Conservation (phyloP, 2,113 vertebrate genomes). For the Climacteris rufus region DNA sequence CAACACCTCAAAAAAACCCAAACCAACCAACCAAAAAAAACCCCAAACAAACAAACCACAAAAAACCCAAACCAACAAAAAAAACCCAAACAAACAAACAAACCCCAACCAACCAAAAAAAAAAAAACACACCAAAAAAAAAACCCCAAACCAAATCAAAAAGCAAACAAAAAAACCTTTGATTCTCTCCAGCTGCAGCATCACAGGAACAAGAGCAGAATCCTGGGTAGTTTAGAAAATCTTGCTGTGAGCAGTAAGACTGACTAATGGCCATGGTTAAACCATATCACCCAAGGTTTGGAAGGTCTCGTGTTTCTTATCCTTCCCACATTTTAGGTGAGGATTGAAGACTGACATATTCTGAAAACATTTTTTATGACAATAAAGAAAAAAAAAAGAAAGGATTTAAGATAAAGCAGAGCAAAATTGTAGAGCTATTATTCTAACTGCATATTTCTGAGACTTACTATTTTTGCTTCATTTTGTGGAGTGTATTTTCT, state of each 20-base stretch:
- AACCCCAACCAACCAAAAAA: too few relatives aligned
- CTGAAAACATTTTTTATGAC: not conserved
- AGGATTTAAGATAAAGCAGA: not conserved
- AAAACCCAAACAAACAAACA: not conserved
- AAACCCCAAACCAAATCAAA: too few relatives aligned
- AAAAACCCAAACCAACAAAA: not conserved
- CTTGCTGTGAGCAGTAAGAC: not conserved
- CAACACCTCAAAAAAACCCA: not conserved
- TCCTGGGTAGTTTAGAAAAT: not conserved
- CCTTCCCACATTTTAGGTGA: not conserved
- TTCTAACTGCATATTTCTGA: not conserved
- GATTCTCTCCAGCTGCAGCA: not conserved
- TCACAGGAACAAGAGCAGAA: not conserved
- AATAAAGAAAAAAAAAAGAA: not conserved
- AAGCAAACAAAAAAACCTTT: too few relatives aligned
- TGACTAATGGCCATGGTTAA: not conserved
- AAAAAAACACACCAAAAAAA: too few relatives aligned
- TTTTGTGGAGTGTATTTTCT: constrained; percentile 22
- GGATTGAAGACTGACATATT: not conserved
- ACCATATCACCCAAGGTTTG: not conserved
- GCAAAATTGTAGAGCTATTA: not conserved
- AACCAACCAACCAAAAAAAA: too few relatives aligned
- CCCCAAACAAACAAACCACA: too few relatives aligned
- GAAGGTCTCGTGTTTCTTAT: not conserved
- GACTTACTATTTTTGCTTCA: constrained; percentile 3